Evolutionary conservation across 2,113 vertebrate species (phyloP).

Genomic region (Pygoscelis adeliae): DNA sequence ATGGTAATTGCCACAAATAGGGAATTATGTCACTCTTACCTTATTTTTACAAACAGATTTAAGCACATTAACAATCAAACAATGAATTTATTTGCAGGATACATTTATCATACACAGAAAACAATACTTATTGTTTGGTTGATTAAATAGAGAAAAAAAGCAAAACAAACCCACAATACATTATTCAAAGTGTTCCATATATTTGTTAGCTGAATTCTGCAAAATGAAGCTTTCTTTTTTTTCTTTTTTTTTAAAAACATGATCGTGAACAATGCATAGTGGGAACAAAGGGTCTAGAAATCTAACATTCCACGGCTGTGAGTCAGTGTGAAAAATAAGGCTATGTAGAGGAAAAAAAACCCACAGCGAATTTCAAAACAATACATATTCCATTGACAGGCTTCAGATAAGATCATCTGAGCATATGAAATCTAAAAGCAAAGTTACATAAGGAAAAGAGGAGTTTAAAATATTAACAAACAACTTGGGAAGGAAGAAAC

Average conservation of each 20-base stretch:
- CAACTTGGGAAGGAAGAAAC: not conserved
- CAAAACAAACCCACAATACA: constrained; percentile 46
- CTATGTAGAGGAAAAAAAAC: not conserved
- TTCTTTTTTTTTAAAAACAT: not conserved
- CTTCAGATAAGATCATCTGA: constrained; percentile 31
- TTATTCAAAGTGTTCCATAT: constrained; percentile 49
- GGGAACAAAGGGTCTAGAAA: constrained; percentile 57
- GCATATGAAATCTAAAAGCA: not conserved
- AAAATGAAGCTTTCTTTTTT: constrained; percentile 27
- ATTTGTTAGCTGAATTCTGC: constrained; percentile 52
- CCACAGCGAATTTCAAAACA: constrained; percentile 22
- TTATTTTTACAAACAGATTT: constrained; percentile 27
- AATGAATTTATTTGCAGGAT: constrained; percentile 63
- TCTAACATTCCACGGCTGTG: constrained; percentile 60
- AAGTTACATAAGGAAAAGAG: not conserved
- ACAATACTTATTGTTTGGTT: constrained; percentile 64
- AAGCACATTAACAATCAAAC: constrained; percentile 39
- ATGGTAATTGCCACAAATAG: not conserved
- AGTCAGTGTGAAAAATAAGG: constrained; percentile 49
- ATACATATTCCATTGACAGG: constrained; percentile 15
- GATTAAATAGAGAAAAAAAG: constrained; percentile 36
- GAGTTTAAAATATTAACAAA: not conserved
- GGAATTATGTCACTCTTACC: not conserved
- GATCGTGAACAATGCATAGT: constrained; percentile 52
- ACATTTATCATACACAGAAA: constrained; percentile 50